Evolutionary conservation across 2,888 invertebrate genomes (phyloP).

Genomic region (Endotricha flammealis): DNA sequence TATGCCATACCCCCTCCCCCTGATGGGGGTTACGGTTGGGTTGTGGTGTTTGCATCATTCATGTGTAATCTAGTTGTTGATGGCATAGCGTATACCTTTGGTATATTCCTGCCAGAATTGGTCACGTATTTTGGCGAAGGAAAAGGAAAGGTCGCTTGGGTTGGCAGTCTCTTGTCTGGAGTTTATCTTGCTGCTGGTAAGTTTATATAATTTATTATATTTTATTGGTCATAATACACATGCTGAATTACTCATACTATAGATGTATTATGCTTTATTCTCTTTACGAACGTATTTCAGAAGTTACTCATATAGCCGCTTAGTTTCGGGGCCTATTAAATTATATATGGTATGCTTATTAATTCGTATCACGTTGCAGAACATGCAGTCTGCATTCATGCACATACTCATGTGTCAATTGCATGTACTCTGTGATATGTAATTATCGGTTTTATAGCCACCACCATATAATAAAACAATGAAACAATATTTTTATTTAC

Average conservation of each 20-base stretch:
- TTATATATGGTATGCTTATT: no score
- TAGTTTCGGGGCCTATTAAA: no score
- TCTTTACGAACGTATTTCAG: no score
- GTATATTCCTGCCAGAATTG: constrained; percentile 91
- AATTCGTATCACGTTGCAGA: constrained; percentile 46
- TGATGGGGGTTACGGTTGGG: constrained; percentile 95
- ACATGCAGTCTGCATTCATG: constrained; percentile 3
- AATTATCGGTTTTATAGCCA: no score
- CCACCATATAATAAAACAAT: no score
- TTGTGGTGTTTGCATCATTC: constrained; percentile 97
- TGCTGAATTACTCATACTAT: no score
- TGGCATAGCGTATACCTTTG: constrained; percentile 99
- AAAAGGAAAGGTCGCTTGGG: constrained; percentile 93
- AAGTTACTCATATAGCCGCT: no score
- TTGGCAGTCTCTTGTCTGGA: constrained; percentile 95
- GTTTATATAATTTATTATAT: no score
- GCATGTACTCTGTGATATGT: constrained; percentile 19
- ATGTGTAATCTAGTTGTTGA: constrained; percentile 99
- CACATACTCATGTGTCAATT: constrained; percentile 19
- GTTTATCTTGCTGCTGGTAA: constrained; percentile 95
- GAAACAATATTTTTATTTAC: no score
- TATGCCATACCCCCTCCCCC: constrained; percentile 92
- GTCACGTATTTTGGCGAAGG: constrained; percentile 90
- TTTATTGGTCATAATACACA: no score
- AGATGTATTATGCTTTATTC: no score